phyloP scores from a whole-genome alignment of 1,140 invertebrate genomes.

The Drosophila pruinosa region DNA sequence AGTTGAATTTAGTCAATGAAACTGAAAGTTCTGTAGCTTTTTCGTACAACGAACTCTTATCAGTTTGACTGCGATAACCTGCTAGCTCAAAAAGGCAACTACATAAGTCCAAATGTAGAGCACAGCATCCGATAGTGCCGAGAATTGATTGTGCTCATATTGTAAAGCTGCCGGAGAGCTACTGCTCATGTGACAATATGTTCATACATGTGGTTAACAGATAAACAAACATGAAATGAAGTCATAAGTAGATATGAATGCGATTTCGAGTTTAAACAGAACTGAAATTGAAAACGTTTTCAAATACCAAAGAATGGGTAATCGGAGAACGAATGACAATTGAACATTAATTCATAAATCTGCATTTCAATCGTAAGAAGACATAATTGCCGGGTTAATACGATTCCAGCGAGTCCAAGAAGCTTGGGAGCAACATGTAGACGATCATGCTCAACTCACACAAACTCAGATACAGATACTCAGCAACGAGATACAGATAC shows the following conservation, averaged over 20 bases:
- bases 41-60: constrained; percentile 68
- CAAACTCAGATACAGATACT: constrained; percentile 1
- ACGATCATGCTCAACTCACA: constrained; percentile 1
- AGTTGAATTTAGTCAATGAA: constrained; percentile 44
- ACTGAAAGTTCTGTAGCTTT: constrained; percentile 51
- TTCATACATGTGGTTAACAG: constrained; percentile 22
- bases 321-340: constrained; percentile 12
- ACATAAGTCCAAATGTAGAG: constrained; percentile 60
- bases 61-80: constrained; percentile 64
- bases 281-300: constrained; percentile 13
- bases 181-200: constrained; percentile 4
- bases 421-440: not conserved
- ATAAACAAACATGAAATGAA: not conserved
- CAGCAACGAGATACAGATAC: constrained; percentile 27
- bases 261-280: not conserved
- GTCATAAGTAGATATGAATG: not conserved
- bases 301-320: not conserved
- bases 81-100: constrained; percentile 56
- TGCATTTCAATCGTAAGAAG: constrained; percentile 1
- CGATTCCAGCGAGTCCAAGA: constrained; percentile 1
- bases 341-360: constrained; percentile 39
- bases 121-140: constrained; percentile 51
- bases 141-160: not conserved
- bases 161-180: not conserved
- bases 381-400: constrained; percentile 25